These are phyloP conservation scores for Drosophila quadrilineata DNA, from an alignment of 1,140 invertebrate genomes.

Conservation along the genomic window DNA sequence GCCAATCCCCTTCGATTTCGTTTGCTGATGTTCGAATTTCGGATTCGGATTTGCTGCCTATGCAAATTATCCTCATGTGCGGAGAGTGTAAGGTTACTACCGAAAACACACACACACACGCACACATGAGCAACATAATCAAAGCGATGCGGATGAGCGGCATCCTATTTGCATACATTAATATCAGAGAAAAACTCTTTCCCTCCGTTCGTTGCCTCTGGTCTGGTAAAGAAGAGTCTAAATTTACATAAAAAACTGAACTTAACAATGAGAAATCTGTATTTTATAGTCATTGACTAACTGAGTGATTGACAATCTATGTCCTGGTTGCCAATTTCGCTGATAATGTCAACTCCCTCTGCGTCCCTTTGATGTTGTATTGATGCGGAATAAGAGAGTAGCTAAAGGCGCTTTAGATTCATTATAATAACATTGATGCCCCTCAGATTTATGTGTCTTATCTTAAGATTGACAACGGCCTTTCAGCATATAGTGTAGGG, in stretches of 20 bases:
- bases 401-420: conserved; percentile 59
- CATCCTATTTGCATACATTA: conserved; percentile 74
- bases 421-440: conserved; percentile 58
- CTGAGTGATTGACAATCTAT: conserved; percentile 4
- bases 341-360: background rate
- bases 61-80: conserved; percentile 62
- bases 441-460: conserved; percentile 15
- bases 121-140: conserved; percentile 65
- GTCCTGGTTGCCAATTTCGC: background rate
- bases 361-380: conserved; percentile 52
- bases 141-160: conserved; percentile 42
- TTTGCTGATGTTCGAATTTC: background rate
- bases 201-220: too few species aligned
- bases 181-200: conserved; percentile 36
- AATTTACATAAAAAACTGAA: too few species aligned
- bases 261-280: too few species aligned
- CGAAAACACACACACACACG: conserved; percentile 31
- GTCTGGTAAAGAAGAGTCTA: too few species aligned
- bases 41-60: conserved; percentile 19
- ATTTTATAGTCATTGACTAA: too few species aligned
- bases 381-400: conserved; percentile 40
- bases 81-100: conserved; percentile 60
- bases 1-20: conserved; percentile 15
- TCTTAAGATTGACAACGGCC: conserved; percentile 9
- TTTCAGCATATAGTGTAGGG: background rate